Base-by-base conservation (phyloP, 1,140 invertebrate species). In the Trichonephila clavata region DNA sequence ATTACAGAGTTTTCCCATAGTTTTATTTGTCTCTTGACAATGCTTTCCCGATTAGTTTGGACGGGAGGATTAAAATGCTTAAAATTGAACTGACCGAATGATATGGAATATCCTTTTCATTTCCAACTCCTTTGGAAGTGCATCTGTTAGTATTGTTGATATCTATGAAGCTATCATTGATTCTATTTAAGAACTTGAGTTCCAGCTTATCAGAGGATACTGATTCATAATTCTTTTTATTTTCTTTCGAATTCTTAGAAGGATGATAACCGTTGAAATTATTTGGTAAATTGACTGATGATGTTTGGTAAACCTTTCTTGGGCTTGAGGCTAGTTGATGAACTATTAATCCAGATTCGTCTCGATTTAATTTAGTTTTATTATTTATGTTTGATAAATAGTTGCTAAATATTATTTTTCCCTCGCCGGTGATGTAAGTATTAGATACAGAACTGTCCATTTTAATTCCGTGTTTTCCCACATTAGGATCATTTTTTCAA, bases 41-140 rank as follows among this genome's bases (percentile, higher is more conserved):
- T 24, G 16, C 59, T 84, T 7, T 27, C 21, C 60, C 21, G 61
- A 50, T 90, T n/a, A 63, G 21, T 84, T 60, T 27, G 63, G 4
- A 39, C 0, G 16, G 63, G 8, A 32, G 86, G 93, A 81, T 87
- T 88, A 81, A 93, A 93, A 20, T 93, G 92, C 57, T 88, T 93
- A 32, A 61, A 93, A 43, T 77, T 77, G 5, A 80, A 88, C 14
- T 93, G 84, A 2, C 86, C 61, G 10, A 92, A 6, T 21, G 83
- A 13, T 27, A 77, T 27, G 14, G 43, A 65, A 77, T 7, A 13
- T 77, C 8, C 43, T 24, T 2, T 65, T 32, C 7, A 77, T 7
- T 43, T 90, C 57, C n/a, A 43, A 77, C 18, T 77, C 27, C 1
- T 4, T 77, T 14, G 24, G 32, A 43, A 18, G n/a, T 57, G 21